Conservation (phyloP, 2,113 vertebrate genomes). For the Danionella cerebrum region DNA sequence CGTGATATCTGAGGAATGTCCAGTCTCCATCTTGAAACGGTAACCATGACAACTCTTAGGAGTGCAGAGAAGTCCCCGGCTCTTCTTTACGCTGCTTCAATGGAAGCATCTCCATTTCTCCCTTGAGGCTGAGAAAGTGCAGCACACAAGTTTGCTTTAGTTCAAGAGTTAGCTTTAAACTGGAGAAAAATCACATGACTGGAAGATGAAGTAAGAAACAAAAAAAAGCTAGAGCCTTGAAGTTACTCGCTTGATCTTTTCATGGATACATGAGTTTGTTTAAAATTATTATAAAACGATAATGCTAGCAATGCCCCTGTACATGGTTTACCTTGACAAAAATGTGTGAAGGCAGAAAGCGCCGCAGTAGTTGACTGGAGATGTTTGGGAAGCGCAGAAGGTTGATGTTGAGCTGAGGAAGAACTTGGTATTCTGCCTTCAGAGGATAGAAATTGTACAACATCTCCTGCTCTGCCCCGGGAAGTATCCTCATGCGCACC, state of each 20-base stretch:
- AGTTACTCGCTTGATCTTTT: too few relatives aligned
- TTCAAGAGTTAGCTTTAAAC: too few relatives aligned
- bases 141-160: too few relatives aligned
- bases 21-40: not conserved
- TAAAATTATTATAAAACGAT: too few relatives aligned
- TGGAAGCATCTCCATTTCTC: conserved; percentile 78
- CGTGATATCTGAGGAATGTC: not conserved
- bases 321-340: conserved; percentile 83
- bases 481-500: conserved; percentile 89
- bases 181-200: too few relatives aligned
- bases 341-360: conserved; percentile 86
- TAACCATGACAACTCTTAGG: not conserved
- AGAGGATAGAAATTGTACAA: conserved; percentile 94
- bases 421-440: conserved; percentile 91
- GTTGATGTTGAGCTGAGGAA: conserved; percentile 83
- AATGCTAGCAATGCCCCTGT: too few relatives aligned
- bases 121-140: conserved; percentile 80
- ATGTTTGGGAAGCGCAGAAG: conserved; percentile 75
- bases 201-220: too few relatives aligned
- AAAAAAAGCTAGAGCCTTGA: too few relatives aligned
- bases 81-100: conserved; percentile 75
- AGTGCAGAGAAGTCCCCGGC: not conserved
- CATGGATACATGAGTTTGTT: too few relatives aligned
- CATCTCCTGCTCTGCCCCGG: conserved; percentile 85
- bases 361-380: conserved; percentile 73